Evolutionary conservation across 2,797 vertebrate genomes (phyloP), one percentile per base, ranked within the genome.

Genomic region (Myotis vivesi): DNA sequence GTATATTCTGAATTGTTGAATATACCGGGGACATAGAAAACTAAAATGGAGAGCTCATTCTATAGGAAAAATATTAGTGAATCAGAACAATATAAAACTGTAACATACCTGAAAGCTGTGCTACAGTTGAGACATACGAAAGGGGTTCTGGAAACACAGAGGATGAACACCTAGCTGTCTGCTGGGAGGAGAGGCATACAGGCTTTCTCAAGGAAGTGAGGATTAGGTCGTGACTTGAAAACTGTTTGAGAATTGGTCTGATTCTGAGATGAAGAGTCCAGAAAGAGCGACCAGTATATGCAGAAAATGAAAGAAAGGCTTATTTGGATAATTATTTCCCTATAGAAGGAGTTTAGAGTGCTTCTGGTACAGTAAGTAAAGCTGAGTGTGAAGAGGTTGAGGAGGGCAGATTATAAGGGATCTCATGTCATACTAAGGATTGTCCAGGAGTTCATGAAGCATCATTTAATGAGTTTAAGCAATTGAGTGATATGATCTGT

Each of bases 201-300:
- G 20, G 20, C 5, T 64, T 75, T 79, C 22, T 64, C 46, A 69
- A 80, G 90, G 36, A 89, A 91, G 33, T 20, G 68, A 38, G 20
- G 36, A 49, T 30, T 72, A 17, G 36, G 62, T 49, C 33, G 0
- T 53, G 6, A 49, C 59, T 89, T 95, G 36, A 95, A 95, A 95
- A 77, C 22, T 76, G 10, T 3, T 17, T n/a, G 2, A 22, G 16
- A 71, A 90, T 28, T 86, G 28, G 19, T 72, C 38, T 90, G 17
- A 30, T 94, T 93, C 93, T 85, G n/a, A 92, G 51, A 75, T 55
- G 41, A 86, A 91, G 28, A 62, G 72, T 68, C 8, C 30, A 86
- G 75, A 90, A 71, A 86, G 19, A 87, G 38, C 53, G 4, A 59
- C 19, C 17, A 91, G n/a, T 20, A 82, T 53, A 59, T 68, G 6